phyloP scores from a whole-genome alignment of 2,113 vertebrate genomes.

The Xyliphius kryptos region DNA sequence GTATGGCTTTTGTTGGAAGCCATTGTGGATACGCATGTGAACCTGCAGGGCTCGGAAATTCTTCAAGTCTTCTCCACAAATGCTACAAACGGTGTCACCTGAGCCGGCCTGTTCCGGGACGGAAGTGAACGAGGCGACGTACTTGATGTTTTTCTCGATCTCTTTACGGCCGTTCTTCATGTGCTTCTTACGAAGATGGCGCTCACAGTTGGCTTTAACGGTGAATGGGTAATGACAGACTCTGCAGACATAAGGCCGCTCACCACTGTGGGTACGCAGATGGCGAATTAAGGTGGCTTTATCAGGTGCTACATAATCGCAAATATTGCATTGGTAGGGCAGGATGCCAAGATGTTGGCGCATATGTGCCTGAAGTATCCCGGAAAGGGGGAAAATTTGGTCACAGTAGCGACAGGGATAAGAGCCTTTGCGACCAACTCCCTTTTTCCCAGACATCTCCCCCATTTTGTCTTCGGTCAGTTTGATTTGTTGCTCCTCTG shows the following conservation, averaged over 20 bases:
- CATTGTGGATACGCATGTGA: slow-evolving; percentile 85
- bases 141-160: slow-evolving; percentile 96
- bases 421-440: slow-evolving; percentile 71
- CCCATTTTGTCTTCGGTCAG: slow-evolving; percentile 27
- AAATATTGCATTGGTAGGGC: slow-evolving; percentile 94
- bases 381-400: slow-evolving; percentile 85
- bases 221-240: slow-evolving; percentile 97
- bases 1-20: slow-evolving; percentile 86
- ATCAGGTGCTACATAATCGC: slow-evolving; percentile 91
- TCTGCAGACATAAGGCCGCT: slow-evolving; percentile 91
- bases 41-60: slow-evolving; percentile 85
- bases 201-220: slow-evolving; percentile 96
- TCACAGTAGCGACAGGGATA: slow-evolving; percentile 90
- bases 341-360: slow-evolving; percentile 89
- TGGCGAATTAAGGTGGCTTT: slow-evolving; percentile 93
- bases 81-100: slow-evolving; percentile 77
- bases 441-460: slow-evolving; percentile 53
- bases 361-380: slow-evolving; percentile 85
- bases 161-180: slow-evolving; percentile 89
- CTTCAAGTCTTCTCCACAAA: slow-evolving; percentile 85
- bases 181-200: slow-evolving; percentile 95
- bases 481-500: slow-evolving; percentile 38
- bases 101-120: slow-evolving; percentile 63
- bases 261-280: slow-evolving; percentile 90
- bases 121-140: slow-evolving; percentile 68